Evolutionary conservation across 2,113 vertebrate genomes (phyloP), one percentile per base, ranked within the genome.

Genomic region (Rhineura floridana): DNA sequence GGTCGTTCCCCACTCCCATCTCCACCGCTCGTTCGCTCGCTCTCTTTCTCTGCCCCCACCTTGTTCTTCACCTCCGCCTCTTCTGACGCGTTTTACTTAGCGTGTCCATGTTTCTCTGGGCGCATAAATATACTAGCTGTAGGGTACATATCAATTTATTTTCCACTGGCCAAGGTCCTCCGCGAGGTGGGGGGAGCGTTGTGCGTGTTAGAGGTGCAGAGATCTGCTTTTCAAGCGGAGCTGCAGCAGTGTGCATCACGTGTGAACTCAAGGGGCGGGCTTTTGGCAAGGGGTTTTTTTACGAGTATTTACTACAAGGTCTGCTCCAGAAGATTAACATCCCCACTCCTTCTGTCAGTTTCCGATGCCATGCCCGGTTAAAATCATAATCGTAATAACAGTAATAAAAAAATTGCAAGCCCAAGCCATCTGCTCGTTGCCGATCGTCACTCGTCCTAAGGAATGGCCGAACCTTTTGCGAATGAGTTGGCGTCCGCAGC

Each of bases 251-350:
- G 96, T 97, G 95, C 96, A 97, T 97, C 96, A 97, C 97, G 97
- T 97, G 97, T 97, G 97, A 96, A 95, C 93, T 96, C 94, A 46
- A 97, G 97, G 97, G 97, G 97, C 97, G 97, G 97, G 96, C 96
- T 96, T 93, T 97, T 97, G 97, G 97, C 97, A 97, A 95, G 94
- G 95, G 92, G 95, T 91, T 96, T 96, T 93, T 93, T 97, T 97
- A 97, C 97, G 95, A 97, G 96, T 97, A 97, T 97, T 97, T 97
- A 97, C 97, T 97, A 97, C 97, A 95, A 97, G 96, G 96, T 96
- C 96, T 97, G 96, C 97, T 97, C 97, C 96, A 96, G 94, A 95
- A 96, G 97, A 97, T 97, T 97, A 97, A 96, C 97, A 97, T 96
- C 97, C 96, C 95, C 95, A 94, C 95, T 95, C 94, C 96, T 97